Evolutionary conservation across 2,888 invertebrate species (phyloP).

Genomic region (Hofmannophila pseudospretella): DNA sequence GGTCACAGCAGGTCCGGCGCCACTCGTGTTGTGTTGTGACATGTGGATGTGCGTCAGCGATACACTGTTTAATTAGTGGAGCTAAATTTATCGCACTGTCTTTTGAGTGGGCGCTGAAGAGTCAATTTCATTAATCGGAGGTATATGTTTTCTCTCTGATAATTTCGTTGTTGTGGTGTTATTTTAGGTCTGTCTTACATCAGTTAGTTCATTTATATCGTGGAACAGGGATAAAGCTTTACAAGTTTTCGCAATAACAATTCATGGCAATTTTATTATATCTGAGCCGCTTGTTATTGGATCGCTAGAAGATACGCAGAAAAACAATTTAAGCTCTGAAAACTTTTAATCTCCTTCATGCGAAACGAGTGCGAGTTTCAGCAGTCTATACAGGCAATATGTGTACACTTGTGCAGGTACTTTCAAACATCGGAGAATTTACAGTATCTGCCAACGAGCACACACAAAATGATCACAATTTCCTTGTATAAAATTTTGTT

Average conservation of each 20-base stretch:
- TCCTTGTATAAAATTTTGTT: conserved; percentile 21
- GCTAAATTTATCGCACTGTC: conserved; percentile 38
- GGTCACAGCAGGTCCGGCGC: conserved; percentile 36
- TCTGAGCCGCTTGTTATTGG: conserved; percentile 38
- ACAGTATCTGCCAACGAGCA: conserved; percentile 19
- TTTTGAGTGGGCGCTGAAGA: conserved; percentile 33
- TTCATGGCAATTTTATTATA: conserved; percentile 48
- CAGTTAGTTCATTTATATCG: conserved; percentile 43
- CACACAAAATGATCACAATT: conserved; percentile 8
- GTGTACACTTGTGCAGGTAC: too few species aligned
- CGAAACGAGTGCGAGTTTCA: conserved; percentile 28
- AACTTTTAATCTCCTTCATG: conserved; percentile 42
- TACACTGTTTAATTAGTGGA: conserved; percentile 48
- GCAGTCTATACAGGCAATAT: too few species aligned
- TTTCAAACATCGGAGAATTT: too few species aligned
- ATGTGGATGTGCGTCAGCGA: conserved; percentile 42
- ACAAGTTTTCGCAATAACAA: conserved; percentile 48
- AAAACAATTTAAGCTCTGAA: conserved; percentile 43
- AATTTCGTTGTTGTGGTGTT: not conserved
- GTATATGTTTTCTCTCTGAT: conserved; percentile 8
- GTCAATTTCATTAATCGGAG: conserved; percentile 23
- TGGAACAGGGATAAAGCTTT: conserved; percentile 42
- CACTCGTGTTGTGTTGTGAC: conserved; percentile 45
- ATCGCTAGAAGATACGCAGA: conserved; percentile 46
- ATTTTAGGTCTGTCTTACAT: too few species aligned